These are phyloP conservation scores for Zele albiditarsus DNA, from an alignment of 2,888 invertebrate species.

Conservation along the genomic window DNA sequence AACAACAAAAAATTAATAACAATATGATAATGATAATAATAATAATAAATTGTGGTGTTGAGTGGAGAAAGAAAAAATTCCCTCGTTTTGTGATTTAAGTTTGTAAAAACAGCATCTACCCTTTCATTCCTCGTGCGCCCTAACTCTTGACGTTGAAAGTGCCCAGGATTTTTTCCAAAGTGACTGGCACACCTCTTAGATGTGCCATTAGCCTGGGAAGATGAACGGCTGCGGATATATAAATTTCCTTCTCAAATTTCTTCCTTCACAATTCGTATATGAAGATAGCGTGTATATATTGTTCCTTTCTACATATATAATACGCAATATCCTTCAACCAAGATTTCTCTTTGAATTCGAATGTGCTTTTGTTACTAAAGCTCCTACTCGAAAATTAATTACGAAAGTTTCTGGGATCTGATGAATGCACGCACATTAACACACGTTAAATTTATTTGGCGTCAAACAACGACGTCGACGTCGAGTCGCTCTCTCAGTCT, in stretches of 20 bases:
- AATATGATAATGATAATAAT: too few relatives aligned
- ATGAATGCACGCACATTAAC: not conserved
- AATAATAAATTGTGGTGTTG: too few relatives aligned
- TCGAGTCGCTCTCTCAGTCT: not conserved
- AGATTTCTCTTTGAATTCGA: not conserved
- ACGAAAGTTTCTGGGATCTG: not conserved
- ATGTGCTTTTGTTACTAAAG: not conserved
- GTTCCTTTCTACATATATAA: not conserved
- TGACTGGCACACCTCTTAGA: slow-evolving; percentile 38
- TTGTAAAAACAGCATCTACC: slow-evolving; percentile 21
- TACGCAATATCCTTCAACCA: not conserved
- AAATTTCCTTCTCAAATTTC: slow-evolving; percentile 44
- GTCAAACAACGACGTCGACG: not conserved
- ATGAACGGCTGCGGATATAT: slow-evolving; percentile 35
- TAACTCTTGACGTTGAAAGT: slow-evolving; percentile 16
- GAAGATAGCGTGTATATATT: not conserved
- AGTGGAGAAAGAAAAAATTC: not conserved
- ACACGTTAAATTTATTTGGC: not conserved
- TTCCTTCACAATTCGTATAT: slow-evolving; percentile 16
- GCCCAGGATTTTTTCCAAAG: slow-evolving; percentile 40
- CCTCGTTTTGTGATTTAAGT: not conserved
- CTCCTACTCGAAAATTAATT: not conserved
- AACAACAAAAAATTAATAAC: not conserved
- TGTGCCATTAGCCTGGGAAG: slow-evolving; percentile 41
- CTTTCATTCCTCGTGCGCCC: not conserved